Evolutionary conservation across 1,140 invertebrate species (phyloP), one percentile per base, ranked within the genome.

Genomic region (Melanaphis sacchari): DNA sequence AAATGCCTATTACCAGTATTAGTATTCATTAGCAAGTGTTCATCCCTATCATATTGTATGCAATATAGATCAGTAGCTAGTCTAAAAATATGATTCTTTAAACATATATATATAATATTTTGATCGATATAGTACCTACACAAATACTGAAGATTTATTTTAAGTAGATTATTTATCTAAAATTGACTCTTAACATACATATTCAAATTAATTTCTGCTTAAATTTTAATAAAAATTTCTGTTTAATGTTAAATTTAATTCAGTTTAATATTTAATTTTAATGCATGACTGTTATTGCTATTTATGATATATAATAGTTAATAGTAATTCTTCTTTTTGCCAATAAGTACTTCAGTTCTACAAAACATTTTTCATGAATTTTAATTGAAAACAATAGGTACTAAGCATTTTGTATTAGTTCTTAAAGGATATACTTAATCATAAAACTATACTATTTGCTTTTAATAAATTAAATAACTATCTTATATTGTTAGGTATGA

Each of bases 1-100:
- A 31, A 90, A 66, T 41, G 59, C 54, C 89, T 90, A 90, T 31
- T 90, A 66, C 11, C 36, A 90, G 54, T 90, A 66, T 90, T 88
- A 40, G 43, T 88, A 43, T 49, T 90, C 66, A 5, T 90, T 54
- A 59, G 26, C 21, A 43, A 90, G 40, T 90, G 2, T 41, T 4
- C 31, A 54, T 49, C 87, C 36, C 24, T 31, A 90, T 59, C 41
- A 26, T 59, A 88, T 59, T 90, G 24, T 90, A 90, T 40, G 15
- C 52, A 40, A 59, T 90, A 59, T 90, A 66, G 38, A 8, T 41
- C 36, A 38, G 31, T 90, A 18, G 18, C n/a, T 43, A 52, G 36
- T 54, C 52, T 66, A 90, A 90, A 90, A 41, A 59, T 59, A 90
- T 31, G 15, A 90, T 41, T n/a, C 24, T 54, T 41, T 90, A 66